Conservation (phyloP, 2,113 vertebrate genomes). For the Eurypyga helias region DNA sequence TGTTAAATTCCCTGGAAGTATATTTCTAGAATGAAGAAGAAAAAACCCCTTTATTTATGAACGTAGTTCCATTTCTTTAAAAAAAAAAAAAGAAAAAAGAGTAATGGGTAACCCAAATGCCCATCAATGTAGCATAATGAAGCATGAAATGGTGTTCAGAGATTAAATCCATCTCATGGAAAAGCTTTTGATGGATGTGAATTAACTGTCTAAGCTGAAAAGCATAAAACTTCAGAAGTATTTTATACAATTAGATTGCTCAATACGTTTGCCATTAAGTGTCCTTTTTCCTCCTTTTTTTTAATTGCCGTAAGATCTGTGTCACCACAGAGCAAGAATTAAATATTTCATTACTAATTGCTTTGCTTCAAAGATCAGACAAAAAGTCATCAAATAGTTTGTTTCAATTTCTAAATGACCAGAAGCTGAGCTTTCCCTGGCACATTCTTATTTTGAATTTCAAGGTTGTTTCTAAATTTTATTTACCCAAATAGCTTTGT, state of each 20-base stretch:
- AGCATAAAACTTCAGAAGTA: neutral
- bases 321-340: neutral
- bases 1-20: neutral
- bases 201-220: slow-evolving; percentile 55
- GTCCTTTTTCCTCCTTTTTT: neutral
- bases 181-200: slow-evolving; percentile 24
- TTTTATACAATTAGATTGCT: neutral
- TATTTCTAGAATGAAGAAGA: neutral
- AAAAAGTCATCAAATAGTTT: neutral
- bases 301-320: neutral
- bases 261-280: neutral
- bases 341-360: neutral
- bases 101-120: slow-evolving; percentile 31
- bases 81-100: neutral
- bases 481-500: neutral
- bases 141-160: slow-evolving; percentile 62
- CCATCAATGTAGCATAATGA: slow-evolving; percentile 59
- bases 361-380: neutral
- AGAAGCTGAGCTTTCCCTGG: neutral
- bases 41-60: neutral
- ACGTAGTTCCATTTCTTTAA: neutral
- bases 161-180: slow-evolving; percentile 52
- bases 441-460: neutral
- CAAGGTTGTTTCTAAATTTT: neutral
- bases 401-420: neutral